A percentile compares a stretch with the other conserved stretches of the same genome.
These are phyloP conservation scores for Leptinotarsa texana DNA, from an alignment of 1,140 invertebrate genomes.

Conservation along the genomic window DNA sequence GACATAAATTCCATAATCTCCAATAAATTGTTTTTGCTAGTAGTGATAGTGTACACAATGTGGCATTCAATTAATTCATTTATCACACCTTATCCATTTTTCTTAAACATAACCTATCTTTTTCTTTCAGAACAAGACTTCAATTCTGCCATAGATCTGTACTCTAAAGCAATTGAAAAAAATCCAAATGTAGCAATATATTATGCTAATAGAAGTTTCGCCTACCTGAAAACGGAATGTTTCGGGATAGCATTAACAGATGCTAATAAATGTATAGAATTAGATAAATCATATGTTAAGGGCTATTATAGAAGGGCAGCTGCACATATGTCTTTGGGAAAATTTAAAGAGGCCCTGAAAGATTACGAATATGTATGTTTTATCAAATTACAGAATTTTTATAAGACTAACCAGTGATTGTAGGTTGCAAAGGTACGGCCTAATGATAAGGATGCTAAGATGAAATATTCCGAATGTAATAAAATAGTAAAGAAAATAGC, in stretches of 20 bases:
- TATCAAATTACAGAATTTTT: neutral
- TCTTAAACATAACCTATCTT: slow-evolving; percentile 31
- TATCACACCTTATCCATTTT: neutral
- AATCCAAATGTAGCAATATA: slow-evolving; percentile 83
- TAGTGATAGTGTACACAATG: neutral
- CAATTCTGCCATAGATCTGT: slow-evolving; percentile 84
- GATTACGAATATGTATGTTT: slow-evolving; percentile 91
- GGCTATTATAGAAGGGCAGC: slow-evolving; percentile 94
- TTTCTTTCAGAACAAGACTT: slow-evolving; percentile 83
- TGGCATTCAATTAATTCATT: neutral
- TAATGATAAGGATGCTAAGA: slow-evolving; percentile 90
- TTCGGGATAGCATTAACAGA: slow-evolving; percentile 93
- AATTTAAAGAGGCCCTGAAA: slow-evolving; percentile 94
- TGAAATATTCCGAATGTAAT: slow-evolving; percentile 93
- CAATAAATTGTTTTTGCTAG: slow-evolving; percentile 11
- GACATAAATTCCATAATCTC: slow-evolving; percentile 3
- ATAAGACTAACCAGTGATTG: slow-evolving; percentile 38
- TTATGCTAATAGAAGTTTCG: slow-evolving; percentile 93
- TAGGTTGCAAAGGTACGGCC: slow-evolving; percentile 87
- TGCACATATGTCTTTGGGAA: slow-evolving; percentile 95
- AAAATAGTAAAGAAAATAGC: slow-evolving; percentile 95
- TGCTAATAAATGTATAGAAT: slow-evolving; percentile 87
- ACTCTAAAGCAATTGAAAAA: slow-evolving; percentile 88
- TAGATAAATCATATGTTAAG: slow-evolving; percentile 90
- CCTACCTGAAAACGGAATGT: slow-evolving; percentile 88